Base-by-base conservation (phyloP, 2,113 vertebrate species). In the Pterocles burchelli region DNA sequence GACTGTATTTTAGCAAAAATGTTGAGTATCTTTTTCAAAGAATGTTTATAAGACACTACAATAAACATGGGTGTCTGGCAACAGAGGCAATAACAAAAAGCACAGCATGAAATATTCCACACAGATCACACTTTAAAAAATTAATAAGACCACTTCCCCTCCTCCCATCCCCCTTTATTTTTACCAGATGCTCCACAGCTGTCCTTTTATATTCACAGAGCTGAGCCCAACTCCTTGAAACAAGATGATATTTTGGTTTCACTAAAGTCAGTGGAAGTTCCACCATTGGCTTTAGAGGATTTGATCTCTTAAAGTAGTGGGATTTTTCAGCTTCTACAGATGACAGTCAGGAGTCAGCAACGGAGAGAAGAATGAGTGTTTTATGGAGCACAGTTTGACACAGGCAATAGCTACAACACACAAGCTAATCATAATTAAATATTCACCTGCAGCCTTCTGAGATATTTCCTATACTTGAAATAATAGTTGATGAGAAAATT, bases 141-240 rank as follows among this genome's bases (percentile, higher is more conserved):
- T 19, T 8, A 33, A 0, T 38, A 61, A 74, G 15, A 68, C 3
- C 3, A 2, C 6, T n/a, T 28, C 6, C 2, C 4, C 15, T 9
- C 9, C 22, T 36, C 11, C 11, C 13, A 13, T 1, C 7, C 5
- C 8, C 25, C 10, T 65, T 65, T 11, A 58, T 33, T 73, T 48
- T 89, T 48, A 83, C 25, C 36, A 86, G 46, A 33, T 51, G 13
- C 36, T 82, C 33, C 34, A 45, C 10, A 49, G 26, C 6, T 48
- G 14, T 57, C 33, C 21, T 76, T 51, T 85, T 49, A 55, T 6
- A 85, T 46, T 36, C 28, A 62, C 28, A 31, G 13, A 73, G 28
- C 16, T 88, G 45, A 91, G 58, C 28, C 49, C 63, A 83, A 76
- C 8, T 80, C n/a, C n/a, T 34, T 46, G 46, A 80, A 84, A 51